Evolutionary conservation across 2,113 vertebrate genomes (phyloP).

Genomic region (Gorsachius goisagi): DNA sequence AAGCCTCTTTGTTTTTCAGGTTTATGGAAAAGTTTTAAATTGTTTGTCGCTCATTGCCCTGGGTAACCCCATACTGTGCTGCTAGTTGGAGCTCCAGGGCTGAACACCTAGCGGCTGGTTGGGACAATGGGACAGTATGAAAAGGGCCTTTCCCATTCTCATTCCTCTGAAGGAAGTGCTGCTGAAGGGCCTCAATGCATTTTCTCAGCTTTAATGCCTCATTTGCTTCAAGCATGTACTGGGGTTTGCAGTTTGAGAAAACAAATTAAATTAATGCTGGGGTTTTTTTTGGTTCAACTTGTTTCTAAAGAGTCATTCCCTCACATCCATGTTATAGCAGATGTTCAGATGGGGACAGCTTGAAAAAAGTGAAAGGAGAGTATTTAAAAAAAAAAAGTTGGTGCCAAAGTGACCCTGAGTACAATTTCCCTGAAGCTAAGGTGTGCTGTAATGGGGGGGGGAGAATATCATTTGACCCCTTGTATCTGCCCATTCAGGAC

Average conservation of each 20-base stretch:
- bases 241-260: constrained; percentile 48
- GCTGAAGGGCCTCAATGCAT: neutral
- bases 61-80: neutral
- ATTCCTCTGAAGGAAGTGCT: neutral
- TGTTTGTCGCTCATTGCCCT: neutral
- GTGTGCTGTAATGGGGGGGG: neutral
- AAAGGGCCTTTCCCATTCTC: neutral
- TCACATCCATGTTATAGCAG: neutral
- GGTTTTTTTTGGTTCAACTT: neutral
- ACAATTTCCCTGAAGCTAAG: neutral
- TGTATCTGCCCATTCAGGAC: neutral
- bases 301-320: neutral
- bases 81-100: neutral
- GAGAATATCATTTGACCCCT: neutral
- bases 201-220: constrained; percentile 21
- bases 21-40: constrained; percentile 50
- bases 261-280: constrained; percentile 46
- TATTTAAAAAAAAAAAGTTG: neutral
- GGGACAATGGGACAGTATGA: neutral
- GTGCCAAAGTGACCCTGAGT: neutral
- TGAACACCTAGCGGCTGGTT: neutral
- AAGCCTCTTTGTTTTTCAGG: constrained; percentile 45
- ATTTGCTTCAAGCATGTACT: neutral
- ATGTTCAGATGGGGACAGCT: neutral
- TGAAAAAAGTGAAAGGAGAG: neutral